These are phyloP conservation scores for Stegana nigrithorax DNA, from an alignment of 2,888 invertebrate species.

Conservation along the genomic window DNA sequence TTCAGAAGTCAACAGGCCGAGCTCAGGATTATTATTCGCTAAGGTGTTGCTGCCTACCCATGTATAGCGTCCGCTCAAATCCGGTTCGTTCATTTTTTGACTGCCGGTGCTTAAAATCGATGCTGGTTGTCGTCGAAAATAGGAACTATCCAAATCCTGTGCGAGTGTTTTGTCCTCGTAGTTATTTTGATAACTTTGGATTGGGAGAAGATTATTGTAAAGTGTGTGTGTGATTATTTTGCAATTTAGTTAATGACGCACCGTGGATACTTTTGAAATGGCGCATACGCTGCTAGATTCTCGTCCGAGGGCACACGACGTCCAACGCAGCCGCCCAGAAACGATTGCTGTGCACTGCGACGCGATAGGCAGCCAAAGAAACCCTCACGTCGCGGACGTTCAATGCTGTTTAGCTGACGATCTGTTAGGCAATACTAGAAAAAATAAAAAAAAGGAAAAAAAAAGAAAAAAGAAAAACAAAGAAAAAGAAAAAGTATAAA, in stretches of 20 bases:
- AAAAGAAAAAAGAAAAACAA: neutral
- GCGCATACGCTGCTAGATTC: slow-evolving; percentile 85
- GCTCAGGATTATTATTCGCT: slow-evolving; percentile 46
- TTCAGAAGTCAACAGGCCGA: slow-evolving; percentile 43
- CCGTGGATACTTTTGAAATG: slow-evolving; percentile 83
- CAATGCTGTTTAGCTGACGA: slow-evolving; percentile 84
- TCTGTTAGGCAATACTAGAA: slow-evolving; percentile 88
- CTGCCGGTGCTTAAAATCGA: slow-evolving; percentile 76
- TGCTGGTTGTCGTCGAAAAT: slow-evolving; percentile 83
- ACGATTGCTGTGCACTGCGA: slow-evolving; percentile 72
- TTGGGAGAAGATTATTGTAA: too few relatives aligned
- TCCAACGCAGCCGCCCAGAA: slow-evolving; percentile 88
- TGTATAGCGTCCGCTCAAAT: slow-evolving; percentile 41
- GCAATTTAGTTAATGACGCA: slow-evolving; percentile 46
- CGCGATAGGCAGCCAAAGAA: slow-evolving; percentile 88
- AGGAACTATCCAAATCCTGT: slow-evolving; percentile 81
- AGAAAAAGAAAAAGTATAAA: neutral
- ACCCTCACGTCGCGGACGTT: slow-evolving; percentile 72
- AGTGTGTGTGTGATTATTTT: neutral
- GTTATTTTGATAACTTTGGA: slow-evolving; percentile 56
- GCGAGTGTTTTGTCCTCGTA: slow-evolving; percentile 59
- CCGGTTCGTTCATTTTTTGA: slow-evolving; percentile 42
- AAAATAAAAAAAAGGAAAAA: neutral
- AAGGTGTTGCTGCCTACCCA: slow-evolving; percentile 45
- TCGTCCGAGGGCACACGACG: slow-evolving; percentile 89